Conservation (phyloP, 2,888 invertebrate species). For the Drosophila dives region DNA sequence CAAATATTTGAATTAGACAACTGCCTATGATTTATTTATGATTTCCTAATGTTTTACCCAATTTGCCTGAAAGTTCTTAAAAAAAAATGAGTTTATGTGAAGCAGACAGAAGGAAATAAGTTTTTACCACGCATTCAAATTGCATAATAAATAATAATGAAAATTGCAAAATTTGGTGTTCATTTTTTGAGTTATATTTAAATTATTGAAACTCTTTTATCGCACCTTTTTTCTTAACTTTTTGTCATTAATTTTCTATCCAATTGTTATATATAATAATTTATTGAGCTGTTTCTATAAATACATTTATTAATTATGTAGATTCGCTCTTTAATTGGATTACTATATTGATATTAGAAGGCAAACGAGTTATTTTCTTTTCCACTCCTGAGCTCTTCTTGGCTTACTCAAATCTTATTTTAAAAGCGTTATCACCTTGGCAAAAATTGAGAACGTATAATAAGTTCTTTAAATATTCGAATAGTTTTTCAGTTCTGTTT, state of each 20-base stretch:
- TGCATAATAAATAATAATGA: background rate
- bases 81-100: constrained; percentile 22
- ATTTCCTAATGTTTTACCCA: constrained; percentile 56
- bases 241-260: background rate
- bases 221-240: background rate
- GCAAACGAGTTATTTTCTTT: background rate
- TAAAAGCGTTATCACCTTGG: background rate
- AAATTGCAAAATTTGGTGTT: background rate
- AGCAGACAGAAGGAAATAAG: background rate
- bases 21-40: constrained; percentile 64
- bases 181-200: background rate
- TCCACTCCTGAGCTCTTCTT: background rate
- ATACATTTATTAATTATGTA: background rate
- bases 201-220: background rate
- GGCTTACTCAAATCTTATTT: background rate
- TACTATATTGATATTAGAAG: background rate
- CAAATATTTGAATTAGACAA: constrained; percentile 66
- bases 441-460: background rate
- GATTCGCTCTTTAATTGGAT: background rate
- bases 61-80: constrained; percentile 49
- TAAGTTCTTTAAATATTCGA: background rate
- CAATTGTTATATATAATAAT: background rate
- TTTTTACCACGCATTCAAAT: background rate
- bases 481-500: background rate
- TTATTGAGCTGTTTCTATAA: background rate